These are phyloP conservation scores for Aricia artaxerxes DNA, from an alignment of 2,888 invertebrate species.

Conservation along the genomic window DNA sequence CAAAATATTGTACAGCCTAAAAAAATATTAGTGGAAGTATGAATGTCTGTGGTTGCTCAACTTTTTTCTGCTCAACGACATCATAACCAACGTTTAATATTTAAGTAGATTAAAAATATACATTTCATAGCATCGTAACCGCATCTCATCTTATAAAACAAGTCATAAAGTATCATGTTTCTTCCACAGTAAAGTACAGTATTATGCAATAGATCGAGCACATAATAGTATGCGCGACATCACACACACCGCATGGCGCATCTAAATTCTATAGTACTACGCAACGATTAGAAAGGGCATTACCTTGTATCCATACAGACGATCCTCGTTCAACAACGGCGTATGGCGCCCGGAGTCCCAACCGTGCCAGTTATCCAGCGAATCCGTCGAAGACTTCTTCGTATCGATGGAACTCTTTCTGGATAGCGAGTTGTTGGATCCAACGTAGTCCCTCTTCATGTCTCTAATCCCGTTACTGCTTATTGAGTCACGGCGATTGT, in stretches of 20 bases:
- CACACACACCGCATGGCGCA: conserved; percentile 13
- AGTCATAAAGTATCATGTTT: background rate
- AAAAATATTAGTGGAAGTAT: too few species aligned
- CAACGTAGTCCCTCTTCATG: conserved; percentile 78
- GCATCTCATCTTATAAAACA: background rate
- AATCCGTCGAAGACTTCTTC: conserved; percentile 84
- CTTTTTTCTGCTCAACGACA: too few species aligned
- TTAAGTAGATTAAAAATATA: background rate
- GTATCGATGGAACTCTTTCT: conserved; percentile 77
- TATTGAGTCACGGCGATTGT: conserved; percentile 69
- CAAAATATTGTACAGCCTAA: too few species aligned
- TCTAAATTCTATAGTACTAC: background rate
- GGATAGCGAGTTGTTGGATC: conserved; percentile 66
- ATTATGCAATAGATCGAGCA: background rate
- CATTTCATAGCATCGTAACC: background rate
- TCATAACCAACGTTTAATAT: too few species aligned
- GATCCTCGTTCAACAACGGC: conserved; percentile 59
- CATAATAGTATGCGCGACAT: background rate
- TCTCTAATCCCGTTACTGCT: conserved; percentile 66
- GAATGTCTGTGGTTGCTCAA: too few species aligned
- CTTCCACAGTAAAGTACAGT: background rate
- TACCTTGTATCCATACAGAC: conserved; percentile 58
- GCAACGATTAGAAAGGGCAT: conserved; percentile 36
- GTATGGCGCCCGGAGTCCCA: conserved; percentile 85
- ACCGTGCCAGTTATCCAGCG: conserved; percentile 85